Evolutionary conservation across 2,797 vertebrate genomes (phyloP), one percentile per base, ranked within the genome.

Genomic region (Hydrophis major): DNA sequence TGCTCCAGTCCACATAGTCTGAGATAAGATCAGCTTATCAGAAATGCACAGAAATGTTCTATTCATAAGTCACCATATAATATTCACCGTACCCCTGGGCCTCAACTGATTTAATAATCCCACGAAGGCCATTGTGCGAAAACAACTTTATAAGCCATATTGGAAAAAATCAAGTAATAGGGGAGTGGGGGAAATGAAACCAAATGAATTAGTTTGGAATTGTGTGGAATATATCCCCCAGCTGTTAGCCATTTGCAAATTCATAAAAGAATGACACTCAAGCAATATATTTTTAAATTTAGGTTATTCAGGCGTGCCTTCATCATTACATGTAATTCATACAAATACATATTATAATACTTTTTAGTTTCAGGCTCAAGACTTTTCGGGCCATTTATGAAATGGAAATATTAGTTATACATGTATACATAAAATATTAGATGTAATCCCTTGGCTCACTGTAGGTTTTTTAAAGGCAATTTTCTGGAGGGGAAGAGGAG

Each of bases 81-180:
- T 83, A 95, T 90, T 90, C 92, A 27, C 92, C 89, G 3, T n/a
- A n/a, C 4, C 66, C 61, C 50, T 56, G 88, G 56, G 27, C 74
- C 50, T 18, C 86, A 91, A 6, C 86, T 87, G 88, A 53, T 56
- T 90, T 93, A 92, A 94, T 95, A 94, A 94, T 27, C 59, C 3
- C 0, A 0, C 66, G 83, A 87, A 91, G 91, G 61, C 37, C n/a
- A 32, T 74, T 83, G 6, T 87, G 50, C 18, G 1, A 69, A 94
- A 83, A 89, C 1, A 28, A 11, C 0, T 94, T 13, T 94, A 53
- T 90, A 92, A 91, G 27, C 63, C 32, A 16, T 55, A 42, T 57
- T 57, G 69, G 28, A 74, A 60, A 60, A 69, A 93, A n/a, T 47
- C 2, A 18, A 6, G 2, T 37, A 90, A 89, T 92, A 3, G 61